These are phyloP conservation scores for Vidua chalybeata DNA, from an alignment of 2,113 vertebrate species.

Conservation along the genomic window DNA sequence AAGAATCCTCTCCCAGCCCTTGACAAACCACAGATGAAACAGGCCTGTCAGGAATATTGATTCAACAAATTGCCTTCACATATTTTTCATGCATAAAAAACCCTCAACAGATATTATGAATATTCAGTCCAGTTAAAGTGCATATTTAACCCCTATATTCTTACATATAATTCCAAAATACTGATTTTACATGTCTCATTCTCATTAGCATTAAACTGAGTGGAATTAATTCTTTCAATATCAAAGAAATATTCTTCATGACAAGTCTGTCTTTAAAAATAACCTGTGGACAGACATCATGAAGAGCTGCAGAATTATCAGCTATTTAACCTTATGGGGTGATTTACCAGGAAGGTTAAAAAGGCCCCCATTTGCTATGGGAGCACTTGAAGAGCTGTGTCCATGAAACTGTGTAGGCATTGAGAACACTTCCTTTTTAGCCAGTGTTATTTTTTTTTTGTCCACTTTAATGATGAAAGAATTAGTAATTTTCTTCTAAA, in stretches of 20 bases:
- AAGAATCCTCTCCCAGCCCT: neutral
- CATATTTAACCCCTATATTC: neutral
- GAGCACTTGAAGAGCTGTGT: conserved; percentile 37
- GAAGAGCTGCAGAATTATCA: neutral
- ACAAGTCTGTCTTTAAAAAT: neutral
- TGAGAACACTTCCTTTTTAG: neutral
- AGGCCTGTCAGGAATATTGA: neutral
- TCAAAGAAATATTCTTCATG: neutral
- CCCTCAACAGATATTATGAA: neutral
- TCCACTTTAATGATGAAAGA: neutral
- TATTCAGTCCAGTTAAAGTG: neutral
- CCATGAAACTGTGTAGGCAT: conserved; percentile 7
- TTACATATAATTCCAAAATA: neutral
- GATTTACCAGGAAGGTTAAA: neutral
- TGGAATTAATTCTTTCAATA: neutral
- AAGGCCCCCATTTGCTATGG: neutral
- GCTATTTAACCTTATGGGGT: neutral
- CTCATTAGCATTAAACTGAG: neutral
- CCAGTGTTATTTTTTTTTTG: neutral
- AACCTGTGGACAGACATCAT: neutral
- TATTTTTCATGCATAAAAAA: neutral
- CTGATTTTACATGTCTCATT: neutral
- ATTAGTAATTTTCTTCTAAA: neutral
- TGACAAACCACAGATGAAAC: neutral
- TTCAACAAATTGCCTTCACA: neutral